Evolutionary conservation across 2,113 vertebrate genomes (phyloP), one percentile per base, ranked within the genome.

Genomic region (Oostethus manadensis): DNA sequence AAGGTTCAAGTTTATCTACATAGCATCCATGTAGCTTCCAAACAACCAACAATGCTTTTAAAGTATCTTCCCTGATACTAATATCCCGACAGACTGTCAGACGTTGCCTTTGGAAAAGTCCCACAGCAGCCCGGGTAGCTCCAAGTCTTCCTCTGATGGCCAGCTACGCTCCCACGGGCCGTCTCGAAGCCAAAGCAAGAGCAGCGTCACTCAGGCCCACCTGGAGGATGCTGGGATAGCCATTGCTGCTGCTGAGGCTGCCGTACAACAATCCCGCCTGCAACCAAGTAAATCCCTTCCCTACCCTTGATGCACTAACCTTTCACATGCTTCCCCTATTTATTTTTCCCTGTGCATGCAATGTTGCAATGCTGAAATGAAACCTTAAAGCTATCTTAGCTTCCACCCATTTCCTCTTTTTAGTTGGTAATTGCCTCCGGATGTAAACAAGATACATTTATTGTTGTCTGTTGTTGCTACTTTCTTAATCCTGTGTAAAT

Each of bases 211-310:
- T 68, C 97, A 99, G 87, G 91, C 93, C 33, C 96, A 99, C 86
- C 93, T 98, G 10, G 97, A 99, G 88, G 95, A 98, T 0, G 96
- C 94, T 60, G 95, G 97, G 70, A 95, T 93, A 74, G 95, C 95
- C 79, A 99, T 99, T 73, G 95, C 96, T 15, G 96, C 97, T 23
- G 94, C 96, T 0, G 97, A 99, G 90, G 96, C 94, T 56, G 95
- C 95, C 20, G 95, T 98, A 67, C 95, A 99, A 62, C 96, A 99
- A 74, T 92, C 95, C 71, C 93, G 94, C 88, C 92, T 97, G 79
- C 97, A 98, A 95, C 96, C 96, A 99, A 99, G 97, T 99, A 98
- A 99, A 93, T 94, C 90, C 93, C 91, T 81, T 89, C 94, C 93
- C 91, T 92, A 89, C 90, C 93, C 92, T 87, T 93, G 92, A 97